Evolutionary conservation across 2,797 vertebrate species (phyloP), one percentile per base, ranked within the genome.

Genomic region (Tokudaia tokunoshimensis): DNA sequence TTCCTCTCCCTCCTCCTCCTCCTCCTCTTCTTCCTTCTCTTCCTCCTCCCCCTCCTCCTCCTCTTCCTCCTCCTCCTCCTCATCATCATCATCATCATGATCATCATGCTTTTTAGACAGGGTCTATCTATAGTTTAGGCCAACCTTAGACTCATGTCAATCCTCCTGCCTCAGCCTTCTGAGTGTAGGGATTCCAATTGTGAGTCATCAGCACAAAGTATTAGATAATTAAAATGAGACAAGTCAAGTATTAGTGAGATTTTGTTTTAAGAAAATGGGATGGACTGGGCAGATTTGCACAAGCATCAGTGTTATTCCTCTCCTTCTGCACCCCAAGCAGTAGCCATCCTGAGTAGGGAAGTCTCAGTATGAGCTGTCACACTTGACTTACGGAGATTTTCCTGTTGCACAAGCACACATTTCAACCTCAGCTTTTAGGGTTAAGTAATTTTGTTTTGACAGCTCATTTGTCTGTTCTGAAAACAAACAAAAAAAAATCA

Each of bases 391-490:
- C 82, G 75, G 85, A 82, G 65, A 37, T 34, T 84, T 63, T 70
- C n/a, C 74, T 81, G 17, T 89, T 84, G 24, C 9, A 26, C n/a
- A 82, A 83, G 67, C 41, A 26, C 10, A 76, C 55, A 72, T 90
- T 90, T 75, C 76, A 80, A 59, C 19, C 31, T 44, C n/a, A 83
- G 50, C 47, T 93, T 94, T 94, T 93, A 78, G 4, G 44, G 55
- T 65, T 81, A 83, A 83, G 59, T 59, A 50, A 59, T 87, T 52
- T 95, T 89, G 52, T 90, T 95, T 92, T 41, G 50, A 63, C 44
- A 63, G 72, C 44, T 93, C 15, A 37, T 91, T 92, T 61, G 55
- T 37, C 83, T 93, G 37, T 57, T 88, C 4, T 74, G 34, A 95
- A 95, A 82, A 61, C 11, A 75, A 75, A n/a, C n/a, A 24, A 22